Evolutionary conservation across 2,888 invertebrate species (phyloP).

Genomic region (Lithophane leautieri): DNA sequence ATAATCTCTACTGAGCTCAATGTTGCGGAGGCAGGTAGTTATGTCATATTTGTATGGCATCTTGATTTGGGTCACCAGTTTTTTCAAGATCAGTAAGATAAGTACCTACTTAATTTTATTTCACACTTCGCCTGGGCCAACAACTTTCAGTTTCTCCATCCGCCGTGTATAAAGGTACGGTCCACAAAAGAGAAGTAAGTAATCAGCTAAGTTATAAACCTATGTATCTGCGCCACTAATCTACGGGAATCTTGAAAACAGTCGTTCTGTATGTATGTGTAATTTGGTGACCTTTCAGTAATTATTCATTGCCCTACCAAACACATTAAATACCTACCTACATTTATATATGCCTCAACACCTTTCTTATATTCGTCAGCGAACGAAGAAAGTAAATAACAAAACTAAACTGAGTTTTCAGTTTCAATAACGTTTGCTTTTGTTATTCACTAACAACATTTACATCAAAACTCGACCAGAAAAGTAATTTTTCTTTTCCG

Average conservation of each 20-base stretch:
- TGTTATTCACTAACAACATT: no score
- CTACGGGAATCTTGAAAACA: neutral
- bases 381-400: neutral
- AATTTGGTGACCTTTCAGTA: neutral
- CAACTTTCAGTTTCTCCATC: neutral
- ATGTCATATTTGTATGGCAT: neutral
- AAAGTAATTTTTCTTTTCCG: neutral
- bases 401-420: neutral
- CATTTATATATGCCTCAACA: neutral
- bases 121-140: slow-evolving; percentile 5
- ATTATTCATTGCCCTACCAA: neutral
- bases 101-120: slow-evolving; percentile 2
- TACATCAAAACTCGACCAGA: no score
- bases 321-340: slow-evolving; percentile 1
- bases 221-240: neutral
- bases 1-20: slow-evolving; percentile 3
- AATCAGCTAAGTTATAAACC: neutral
- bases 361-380: no score
- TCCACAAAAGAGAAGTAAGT: neutral
- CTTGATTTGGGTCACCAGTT: neutral
- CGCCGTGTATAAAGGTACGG: neutral
- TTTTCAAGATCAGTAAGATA: neutral
- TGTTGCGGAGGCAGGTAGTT: neutral
- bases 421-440: no score
- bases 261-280: neutral